Percentiles rank a stretch among this genome's conserved stretches.
These are phyloP conservation scores for Hymenopus coronatus DNA, from an alignment of 2,888 invertebrate genomes.

Conservation along the genomic window DNA sequence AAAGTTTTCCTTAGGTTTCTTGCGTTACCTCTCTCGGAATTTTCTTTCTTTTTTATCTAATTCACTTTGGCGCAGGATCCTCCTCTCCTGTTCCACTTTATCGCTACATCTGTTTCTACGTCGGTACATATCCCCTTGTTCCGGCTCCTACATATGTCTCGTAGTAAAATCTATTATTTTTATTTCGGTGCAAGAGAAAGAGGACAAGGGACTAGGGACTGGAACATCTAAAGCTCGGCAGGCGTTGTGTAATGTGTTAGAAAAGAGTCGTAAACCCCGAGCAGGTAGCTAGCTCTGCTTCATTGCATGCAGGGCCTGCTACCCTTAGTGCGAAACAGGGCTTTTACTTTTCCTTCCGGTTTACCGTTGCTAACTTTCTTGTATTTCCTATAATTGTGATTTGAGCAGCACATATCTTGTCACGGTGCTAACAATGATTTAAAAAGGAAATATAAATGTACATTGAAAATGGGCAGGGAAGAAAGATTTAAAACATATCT, in stretches of 20 bases:
- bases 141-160: background rate
- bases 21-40: background rate
- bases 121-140: background rate
- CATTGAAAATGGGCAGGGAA: too few relatives aligned
- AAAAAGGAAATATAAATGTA: too few relatives aligned
- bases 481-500: too few relatives aligned
- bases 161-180: conserved; percentile 1
- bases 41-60: background rate
- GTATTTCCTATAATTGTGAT: too few relatives aligned
- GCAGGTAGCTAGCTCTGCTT: background rate
- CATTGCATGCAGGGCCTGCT: background rate
- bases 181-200: background rate
- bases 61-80: background rate
- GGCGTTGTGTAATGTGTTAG: conserved; percentile 12
- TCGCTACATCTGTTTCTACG: background rate
- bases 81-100: background rate
- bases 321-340: background rate
- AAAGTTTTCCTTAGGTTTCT: background rate
- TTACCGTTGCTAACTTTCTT: background rate
- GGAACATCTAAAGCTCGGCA: background rate
- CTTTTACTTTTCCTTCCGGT: background rate
- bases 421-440: too few relatives aligned
- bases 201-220: background rate
- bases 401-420: too few relatives aligned
- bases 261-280: conserved; percentile 13